These are phyloP conservation scores for Coracias cyanogaster DNA, from an alignment of 2,797 vertebrate genomes.

Conservation along the genomic window DNA sequence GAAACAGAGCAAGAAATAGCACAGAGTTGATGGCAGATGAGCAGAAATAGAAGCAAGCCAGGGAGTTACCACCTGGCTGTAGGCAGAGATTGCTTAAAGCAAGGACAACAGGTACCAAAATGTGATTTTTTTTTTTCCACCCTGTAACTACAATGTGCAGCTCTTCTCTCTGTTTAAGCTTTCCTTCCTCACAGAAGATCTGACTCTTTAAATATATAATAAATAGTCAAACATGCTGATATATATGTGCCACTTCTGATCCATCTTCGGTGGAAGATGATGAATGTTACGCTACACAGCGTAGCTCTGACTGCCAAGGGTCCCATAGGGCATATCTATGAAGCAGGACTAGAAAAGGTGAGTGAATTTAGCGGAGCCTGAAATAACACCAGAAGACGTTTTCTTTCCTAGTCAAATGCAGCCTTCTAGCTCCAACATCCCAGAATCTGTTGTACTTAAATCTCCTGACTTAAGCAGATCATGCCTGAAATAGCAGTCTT, in stretches of 20 bases:
- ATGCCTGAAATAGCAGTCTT: not conserved
- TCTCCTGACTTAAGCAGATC: not conserved
- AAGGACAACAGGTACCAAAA: not conserved
- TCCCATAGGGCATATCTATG: fast-evolving
- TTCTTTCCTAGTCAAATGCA: not conserved
- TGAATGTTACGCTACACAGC: not conserved
- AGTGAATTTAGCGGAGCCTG: not conserved
- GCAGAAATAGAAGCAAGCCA: not conserved
- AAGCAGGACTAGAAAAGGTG: not conserved
- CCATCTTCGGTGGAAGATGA: not conserved
- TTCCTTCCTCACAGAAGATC: not conserved
- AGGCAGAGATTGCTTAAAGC: not conserved
- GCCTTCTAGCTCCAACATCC: not conserved
- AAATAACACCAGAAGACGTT: not conserved
- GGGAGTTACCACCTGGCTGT: not conserved
- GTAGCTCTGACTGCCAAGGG: not conserved
- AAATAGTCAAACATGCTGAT: not conserved
- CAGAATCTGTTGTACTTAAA: not conserved
- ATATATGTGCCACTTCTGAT: not conserved
- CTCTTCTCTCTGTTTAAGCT: not conserved
- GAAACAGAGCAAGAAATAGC: conserved; percentile 43
- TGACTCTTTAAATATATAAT: not conserved
- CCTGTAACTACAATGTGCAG: fast-evolving
- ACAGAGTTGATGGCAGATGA: not conserved
- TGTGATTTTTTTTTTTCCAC: not conserved